Evolutionary conservation across 2,797 vertebrate genomes (phyloP).

Genomic region (Coreius guichenoti): DNA sequence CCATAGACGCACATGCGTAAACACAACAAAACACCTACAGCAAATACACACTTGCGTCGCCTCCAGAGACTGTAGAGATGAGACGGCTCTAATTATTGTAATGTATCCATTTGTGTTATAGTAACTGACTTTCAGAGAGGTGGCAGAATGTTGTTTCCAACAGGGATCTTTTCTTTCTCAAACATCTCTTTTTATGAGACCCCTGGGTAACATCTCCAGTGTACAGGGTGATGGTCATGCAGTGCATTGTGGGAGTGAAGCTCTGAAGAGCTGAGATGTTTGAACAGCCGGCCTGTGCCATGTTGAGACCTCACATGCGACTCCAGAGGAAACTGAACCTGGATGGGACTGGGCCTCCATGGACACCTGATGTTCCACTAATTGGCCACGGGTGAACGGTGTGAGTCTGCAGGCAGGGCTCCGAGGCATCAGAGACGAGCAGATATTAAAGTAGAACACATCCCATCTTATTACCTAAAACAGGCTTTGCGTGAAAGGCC

Average conservation of each 20-base stretch:
- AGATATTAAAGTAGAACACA: conserved; percentile 56
- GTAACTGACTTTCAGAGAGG: conserved; percentile 49
- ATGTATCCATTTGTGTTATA: conserved; percentile 66
- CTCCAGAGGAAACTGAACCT: conserved; percentile 53
- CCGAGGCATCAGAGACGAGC: conserved; percentile 49
- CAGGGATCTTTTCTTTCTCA: conserved; percentile 48
- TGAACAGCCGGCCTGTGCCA: conserved; percentile 47
- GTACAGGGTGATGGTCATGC: conserved; percentile 23
- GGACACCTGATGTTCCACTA: conserved; percentile 63
- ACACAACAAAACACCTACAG: conserved; percentile 39
- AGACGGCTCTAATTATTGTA: conserved; percentile 61
- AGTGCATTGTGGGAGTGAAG: conserved; percentile 24
- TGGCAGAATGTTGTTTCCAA: not conserved
- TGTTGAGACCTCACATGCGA: conserved; percentile 48
- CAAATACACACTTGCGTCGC: conserved; percentile 16
- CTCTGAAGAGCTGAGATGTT: conserved; percentile 43
- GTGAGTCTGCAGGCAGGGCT: conserved; percentile 52
- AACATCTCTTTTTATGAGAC: conserved; percentile 58
- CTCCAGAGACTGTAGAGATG: conserved; percentile 58
- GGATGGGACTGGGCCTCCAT: conserved; percentile 51
- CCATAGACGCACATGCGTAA: conserved; percentile 21
- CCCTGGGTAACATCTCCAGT: conserved; percentile 43
- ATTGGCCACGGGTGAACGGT: conserved; percentile 68
- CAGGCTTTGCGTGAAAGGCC: conserved; percentile 42
- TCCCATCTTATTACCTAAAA: conserved; percentile 21